Evolutionary conservation across 2,113 vertebrate species (phyloP), one percentile per base, ranked within the genome.

Genomic region (Cariama cristata): DNA sequence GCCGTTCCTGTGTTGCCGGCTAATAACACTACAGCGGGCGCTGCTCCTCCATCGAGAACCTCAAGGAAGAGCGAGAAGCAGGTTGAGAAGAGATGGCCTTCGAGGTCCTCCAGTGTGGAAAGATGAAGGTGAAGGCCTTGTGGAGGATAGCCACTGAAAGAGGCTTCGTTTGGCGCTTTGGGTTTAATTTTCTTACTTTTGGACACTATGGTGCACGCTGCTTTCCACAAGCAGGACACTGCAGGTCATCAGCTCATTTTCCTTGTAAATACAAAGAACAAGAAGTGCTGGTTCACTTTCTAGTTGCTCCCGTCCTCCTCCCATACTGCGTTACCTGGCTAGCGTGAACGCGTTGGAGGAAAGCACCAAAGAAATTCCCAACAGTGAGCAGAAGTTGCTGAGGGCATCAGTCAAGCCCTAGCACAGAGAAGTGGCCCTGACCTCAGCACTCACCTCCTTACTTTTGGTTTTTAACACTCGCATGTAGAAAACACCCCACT

Each of bases 211-310:
- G 98, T 98, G 98, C 96, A 91, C 49, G 82, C 97, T 86, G 96
- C 97, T 93, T 98, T 89, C 97, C 74, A 35, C 55, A 12, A 85
- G 85, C 84, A 71, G 92, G 95, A 93, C 63, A 27, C 76, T 66
- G 75, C 59, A 71, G 86, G 79, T 74, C 30, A 16, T 79, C 94
- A 35, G 42, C 32, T 95, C 55, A 3, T 82, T 73, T 38, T 55
- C 77, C 88, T 49, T 96, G 80, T 93, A 96, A 96, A 96, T 94
- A 95, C 80, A 7, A 96, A 92, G 90, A 94, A 94, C 66, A 68
- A 96, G 98, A 99, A 99, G 99, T 99, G 99, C 99, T 99, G 99
- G 99, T 98, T 99, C 99, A 99, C 99, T 99, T 99, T 99, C 95
- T 91, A 93, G 87, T 95, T 80, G 83, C 92, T 97, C 92, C 97